Percentiles rank a stretch among this genome's conserved stretches.
Evolutionary conservation across 1,140 invertebrate species (phyloP).

Genomic region (Pogonus chalceus): DNA sequence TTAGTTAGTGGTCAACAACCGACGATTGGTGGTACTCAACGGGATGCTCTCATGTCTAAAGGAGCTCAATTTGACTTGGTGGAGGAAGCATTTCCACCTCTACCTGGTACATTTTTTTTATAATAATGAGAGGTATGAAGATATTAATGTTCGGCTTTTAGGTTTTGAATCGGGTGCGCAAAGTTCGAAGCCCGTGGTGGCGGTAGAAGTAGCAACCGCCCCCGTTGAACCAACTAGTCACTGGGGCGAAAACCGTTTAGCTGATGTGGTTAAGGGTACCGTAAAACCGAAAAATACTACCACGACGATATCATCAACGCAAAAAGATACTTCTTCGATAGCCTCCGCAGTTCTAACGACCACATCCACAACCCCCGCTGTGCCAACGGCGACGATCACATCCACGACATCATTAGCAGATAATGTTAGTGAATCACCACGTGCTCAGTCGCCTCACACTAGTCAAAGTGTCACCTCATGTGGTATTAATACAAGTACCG

Average conservation of each 20-base stretch:
- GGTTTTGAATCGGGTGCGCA: constrained; percentile 16
- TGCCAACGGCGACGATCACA: neutral
- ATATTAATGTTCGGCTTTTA: neutral
- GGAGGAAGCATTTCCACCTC: constrained; percentile 69
- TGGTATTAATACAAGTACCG: constrained; percentile 23
- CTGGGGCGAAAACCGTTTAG: constrained; percentile 48
- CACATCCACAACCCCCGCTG: neutral
- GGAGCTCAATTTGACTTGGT: constrained; percentile 67
- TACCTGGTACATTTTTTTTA: constrained; percentile 45
- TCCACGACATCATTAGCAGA: constrained; percentile 2
- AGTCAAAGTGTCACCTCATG: constrained; percentile 27
- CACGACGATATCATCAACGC: constrained; percentile 14
- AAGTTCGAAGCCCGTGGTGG: constrained; percentile 18
- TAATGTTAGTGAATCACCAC: constrained; percentile 22
- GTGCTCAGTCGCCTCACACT: constrained; percentile 24
- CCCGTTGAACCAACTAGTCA: constrained; percentile 17
- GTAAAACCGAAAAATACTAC: constrained; percentile 41
- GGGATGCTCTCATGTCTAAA: constrained; percentile 16
- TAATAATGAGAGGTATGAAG: neutral
- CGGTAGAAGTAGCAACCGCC: neutral
- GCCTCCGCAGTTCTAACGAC: neutral
- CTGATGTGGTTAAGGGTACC: constrained; percentile 73
- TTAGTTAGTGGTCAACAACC: constrained; percentile 4
- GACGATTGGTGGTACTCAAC: constrained; percentile 10
- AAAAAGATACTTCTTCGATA: neutral